Conservation (phyloP, 2,797 vertebrate species). For the Siniperca obscura region DNA sequence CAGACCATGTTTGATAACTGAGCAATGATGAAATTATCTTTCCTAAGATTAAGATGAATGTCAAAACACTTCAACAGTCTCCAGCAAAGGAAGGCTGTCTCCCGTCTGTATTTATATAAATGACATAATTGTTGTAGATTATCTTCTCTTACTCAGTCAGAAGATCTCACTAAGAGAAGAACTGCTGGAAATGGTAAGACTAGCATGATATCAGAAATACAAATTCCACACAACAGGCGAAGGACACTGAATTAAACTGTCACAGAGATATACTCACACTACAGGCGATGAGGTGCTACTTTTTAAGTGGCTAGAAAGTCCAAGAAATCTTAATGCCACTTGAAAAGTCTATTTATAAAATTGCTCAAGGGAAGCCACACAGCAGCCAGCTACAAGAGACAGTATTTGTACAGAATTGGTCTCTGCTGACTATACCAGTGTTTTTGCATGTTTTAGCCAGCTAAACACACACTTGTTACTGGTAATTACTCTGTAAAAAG, state of each 20-base stretch:
- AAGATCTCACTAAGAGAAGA: neutral
- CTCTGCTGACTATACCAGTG: neutral
- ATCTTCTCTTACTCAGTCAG: neutral
- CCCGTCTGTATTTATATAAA: conserved; percentile 5
- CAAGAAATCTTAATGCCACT: neutral
- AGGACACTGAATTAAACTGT: neutral
- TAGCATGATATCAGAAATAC: neutral
- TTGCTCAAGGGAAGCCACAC: neutral
- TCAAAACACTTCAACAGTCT: neutral
- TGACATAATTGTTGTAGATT: neutral
- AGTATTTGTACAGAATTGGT: neutral
- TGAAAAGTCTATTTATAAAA: neutral
- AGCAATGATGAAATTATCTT: neutral
- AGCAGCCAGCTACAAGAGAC: neutral
- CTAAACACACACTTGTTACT: neutral
- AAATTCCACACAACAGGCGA: neutral
- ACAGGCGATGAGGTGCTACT: neutral
- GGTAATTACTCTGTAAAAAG: neutral
- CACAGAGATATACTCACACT: neutral
- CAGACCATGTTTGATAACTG: too few relatives aligned
- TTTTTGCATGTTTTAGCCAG: neutral
- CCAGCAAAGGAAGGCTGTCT: neutral
- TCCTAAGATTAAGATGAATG: neutral
- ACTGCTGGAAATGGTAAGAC: neutral
- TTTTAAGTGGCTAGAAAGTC: too few relatives aligned